A percentile compares a stretch with the other conserved stretches of the same genome.
Conservation (phyloP, 1,140 invertebrate genomes). For the Drosophila azteca region DNA sequence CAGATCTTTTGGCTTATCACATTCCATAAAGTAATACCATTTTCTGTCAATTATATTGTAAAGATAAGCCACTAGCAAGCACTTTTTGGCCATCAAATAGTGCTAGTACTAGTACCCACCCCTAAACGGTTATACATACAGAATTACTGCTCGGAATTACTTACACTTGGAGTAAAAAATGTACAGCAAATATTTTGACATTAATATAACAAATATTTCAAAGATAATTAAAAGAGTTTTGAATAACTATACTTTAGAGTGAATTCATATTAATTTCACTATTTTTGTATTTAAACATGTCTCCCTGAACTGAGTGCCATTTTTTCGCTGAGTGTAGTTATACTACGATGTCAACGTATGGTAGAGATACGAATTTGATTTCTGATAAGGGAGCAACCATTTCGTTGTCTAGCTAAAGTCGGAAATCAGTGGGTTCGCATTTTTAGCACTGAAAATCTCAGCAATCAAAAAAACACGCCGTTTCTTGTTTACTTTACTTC, state of each 20-base stretch:
- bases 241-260: too few species aligned
- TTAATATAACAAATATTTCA: too few species aligned
- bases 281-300: too few species aligned
- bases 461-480: slow-evolving; percentile 18
- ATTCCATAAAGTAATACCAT: slow-evolving; percentile 7
- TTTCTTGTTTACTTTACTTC: slow-evolving; percentile 19
- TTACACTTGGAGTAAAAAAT: too few species aligned
- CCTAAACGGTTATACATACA: background rate
- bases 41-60: slow-evolving; percentile 51
- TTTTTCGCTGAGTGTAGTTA: background rate
- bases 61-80: slow-evolving; percentile 27
- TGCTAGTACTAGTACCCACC: background rate
- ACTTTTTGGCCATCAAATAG: background rate
- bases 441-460: slow-evolving; percentile 18
- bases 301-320: too few species aligned
- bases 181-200: too few species aligned
- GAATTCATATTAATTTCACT: too few species aligned
- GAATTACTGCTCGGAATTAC: background rate
- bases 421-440: slow-evolving; percentile 16
- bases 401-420: slow-evolving; percentile 18
- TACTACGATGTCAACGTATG: background rate
- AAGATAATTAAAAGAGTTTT: too few species aligned
- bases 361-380: slow-evolving; percentile 29
- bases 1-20: slow-evolving; percentile 10
- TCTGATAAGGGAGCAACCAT: slow-evolving; percentile 39